A percentile compares a stretch with the other conserved stretches of the same genome.
Evolutionary conservation across 2,113 vertebrate genomes (phyloP).

Genomic region (Hassar affinis): DNA sequence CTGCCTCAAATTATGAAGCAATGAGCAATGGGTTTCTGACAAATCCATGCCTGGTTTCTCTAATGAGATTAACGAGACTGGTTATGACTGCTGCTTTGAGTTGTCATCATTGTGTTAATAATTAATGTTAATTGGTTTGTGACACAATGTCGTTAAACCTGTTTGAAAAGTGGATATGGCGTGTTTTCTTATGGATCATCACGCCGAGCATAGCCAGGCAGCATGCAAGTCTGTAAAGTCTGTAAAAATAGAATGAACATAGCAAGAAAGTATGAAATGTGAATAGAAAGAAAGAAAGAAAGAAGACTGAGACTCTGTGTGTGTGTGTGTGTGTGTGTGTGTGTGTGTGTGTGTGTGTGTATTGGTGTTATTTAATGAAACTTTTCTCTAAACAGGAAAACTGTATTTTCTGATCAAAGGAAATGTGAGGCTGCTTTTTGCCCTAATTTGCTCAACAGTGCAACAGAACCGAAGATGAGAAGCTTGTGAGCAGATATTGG

Average conservation of each 20-base stretch:
- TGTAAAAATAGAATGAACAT: too few relatives aligned
- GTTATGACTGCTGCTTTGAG: neutral
- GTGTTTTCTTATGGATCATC: neutral
- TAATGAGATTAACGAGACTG: constrained; percentile 12
- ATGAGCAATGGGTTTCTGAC: neutral
- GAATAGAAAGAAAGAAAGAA: too few relatives aligned
- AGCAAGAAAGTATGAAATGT: too few relatives aligned
- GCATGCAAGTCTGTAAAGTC: too few relatives aligned
- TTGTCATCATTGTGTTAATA: neutral
- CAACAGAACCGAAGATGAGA: neutral
- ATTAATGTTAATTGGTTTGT: neutral
- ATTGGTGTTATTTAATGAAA: constrained; percentile 18
- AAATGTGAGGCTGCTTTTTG: neutral
- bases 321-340: too few relatives aligned
- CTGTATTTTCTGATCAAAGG: neutral
- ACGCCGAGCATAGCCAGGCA: too few relatives aligned
- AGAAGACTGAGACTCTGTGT: too few relatives aligned
- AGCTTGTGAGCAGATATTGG: neutral
- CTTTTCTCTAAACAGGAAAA: neutral
- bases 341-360: too few relatives aligned
- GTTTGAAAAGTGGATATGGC: neutral
- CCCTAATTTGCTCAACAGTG: neutral
- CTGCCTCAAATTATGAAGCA: constrained; percentile 14
- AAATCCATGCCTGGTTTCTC: neutral
- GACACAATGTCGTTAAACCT: neutral